These are phyloP conservation scores for Marisa cornuarietis DNA, from an alignment of 1,140 invertebrate species.

Conservation along the genomic window DNA sequence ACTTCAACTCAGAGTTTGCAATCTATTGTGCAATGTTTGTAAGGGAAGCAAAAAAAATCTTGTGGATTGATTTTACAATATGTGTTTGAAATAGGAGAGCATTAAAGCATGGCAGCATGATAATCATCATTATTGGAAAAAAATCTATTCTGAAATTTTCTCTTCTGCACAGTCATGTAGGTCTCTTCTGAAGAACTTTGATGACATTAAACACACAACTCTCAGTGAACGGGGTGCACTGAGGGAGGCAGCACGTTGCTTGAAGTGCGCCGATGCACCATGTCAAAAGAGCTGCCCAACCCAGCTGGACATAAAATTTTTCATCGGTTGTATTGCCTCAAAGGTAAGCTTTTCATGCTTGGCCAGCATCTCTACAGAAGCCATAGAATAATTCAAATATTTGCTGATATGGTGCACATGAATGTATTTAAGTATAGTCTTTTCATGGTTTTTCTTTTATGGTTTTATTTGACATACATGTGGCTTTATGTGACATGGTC, in stretches of 20 bases:
- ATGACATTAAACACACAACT: slow-evolving; percentile 97
- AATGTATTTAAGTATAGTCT: too few species aligned
- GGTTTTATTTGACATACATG: too few species aligned
- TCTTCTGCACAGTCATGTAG: slow-evolving; percentile 72
- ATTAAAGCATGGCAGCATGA: not conserved
- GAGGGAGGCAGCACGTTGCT: slow-evolving; percentile 87
- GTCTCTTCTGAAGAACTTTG: slow-evolving; percentile 88
- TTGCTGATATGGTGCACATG: too few species aligned
- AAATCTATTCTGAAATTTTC: slow-evolving; percentile 1
- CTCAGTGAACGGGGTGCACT: slow-evolving; percentile 93
- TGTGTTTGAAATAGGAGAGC: not conserved
- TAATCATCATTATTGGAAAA: slow-evolving; percentile 1
- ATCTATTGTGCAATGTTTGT: not conserved
- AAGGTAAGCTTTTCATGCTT: slow-evolving; percentile 68
- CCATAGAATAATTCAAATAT: too few species aligned
- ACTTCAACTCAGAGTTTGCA: not conserved
- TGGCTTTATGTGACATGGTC: too few species aligned
- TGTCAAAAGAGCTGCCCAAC: slow-evolving; percentile 99
- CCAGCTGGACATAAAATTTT: slow-evolving; percentile 95
- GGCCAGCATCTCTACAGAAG: too few species aligned
- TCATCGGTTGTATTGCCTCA: slow-evolving; percentile 95
- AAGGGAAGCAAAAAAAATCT: not conserved
- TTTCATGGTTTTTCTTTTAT: too few species aligned
- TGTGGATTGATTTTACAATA: not conserved
- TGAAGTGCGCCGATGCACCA: slow-evolving; percentile 98